phyloP scores from a whole-genome alignment of 2,888 invertebrate species.

The Liodrosophila aerea region DNA sequence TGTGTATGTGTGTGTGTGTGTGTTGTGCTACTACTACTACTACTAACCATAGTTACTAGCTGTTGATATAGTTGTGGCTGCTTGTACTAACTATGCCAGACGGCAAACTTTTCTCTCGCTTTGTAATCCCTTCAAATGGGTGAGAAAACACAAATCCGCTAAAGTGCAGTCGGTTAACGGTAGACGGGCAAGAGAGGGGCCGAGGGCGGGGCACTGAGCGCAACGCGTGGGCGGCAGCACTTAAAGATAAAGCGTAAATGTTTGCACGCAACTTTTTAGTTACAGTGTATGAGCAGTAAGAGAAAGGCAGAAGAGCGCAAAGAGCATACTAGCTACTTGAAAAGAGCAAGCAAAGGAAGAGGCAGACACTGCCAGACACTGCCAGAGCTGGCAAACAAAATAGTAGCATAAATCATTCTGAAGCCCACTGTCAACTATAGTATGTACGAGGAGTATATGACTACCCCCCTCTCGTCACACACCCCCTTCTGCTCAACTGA shows the following conservation, averaged over 20 bases:
- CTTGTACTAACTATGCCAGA: constrained; percentile 39
- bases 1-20: not conserved
- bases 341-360: not conserved
- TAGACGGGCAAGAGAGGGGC: constrained; percentile 3
- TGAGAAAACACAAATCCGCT: constrained; percentile 75
- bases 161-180: constrained; percentile 68
- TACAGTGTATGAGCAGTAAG: constrained; percentile 34
- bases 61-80: constrained; percentile 27
- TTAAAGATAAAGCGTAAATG: constrained; percentile 68
- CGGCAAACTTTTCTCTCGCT: constrained; percentile 50
- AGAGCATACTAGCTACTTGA: not conserved
- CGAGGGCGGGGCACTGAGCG: not conserved
- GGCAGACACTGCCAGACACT: constrained; percentile 27
- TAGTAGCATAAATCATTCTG: constrained; percentile 67
- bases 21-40: not conserved
- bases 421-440: constrained; percentile 25
- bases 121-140: constrained; percentile 73
- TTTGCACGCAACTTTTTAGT: constrained; percentile 72
- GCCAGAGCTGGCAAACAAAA: constrained; percentile 55
- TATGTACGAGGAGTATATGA: constrained; percentile 2
- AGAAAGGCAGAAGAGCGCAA: not conserved
- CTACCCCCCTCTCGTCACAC: constrained; percentile 34
- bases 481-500: constrained; percentile 26
- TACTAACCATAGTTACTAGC: constrained; percentile 19
- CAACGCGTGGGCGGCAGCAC: constrained; percentile 49